A percentile compares a stretch with the other conserved stretches of the same genome.
Evolutionary conservation across 2,797 vertebrate species (phyloP).

Genomic region (Pseudochirops corinnae): DNA sequence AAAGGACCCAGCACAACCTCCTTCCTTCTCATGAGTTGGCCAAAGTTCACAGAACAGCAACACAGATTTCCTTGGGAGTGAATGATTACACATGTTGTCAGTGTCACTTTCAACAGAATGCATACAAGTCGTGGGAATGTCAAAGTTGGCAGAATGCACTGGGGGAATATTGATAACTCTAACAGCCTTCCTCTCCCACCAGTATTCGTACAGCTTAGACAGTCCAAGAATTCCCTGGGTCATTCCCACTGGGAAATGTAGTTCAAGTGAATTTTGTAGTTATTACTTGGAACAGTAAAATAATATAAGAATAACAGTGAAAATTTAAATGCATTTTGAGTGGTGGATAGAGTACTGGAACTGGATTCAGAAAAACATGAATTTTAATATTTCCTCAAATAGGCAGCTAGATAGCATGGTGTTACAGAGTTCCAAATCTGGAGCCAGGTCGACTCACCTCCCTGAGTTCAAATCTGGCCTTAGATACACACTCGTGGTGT

Average conservation of each 20-base stretch:
- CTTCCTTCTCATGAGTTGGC: constrained; percentile 61
- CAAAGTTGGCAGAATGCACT: constrained; percentile 65
- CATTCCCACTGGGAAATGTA: neutral
- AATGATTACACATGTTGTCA: constrained; percentile 78
- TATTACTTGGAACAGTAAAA: neutral
- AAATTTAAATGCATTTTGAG: neutral
- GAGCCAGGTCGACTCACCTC: neutral
- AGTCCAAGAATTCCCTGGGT: constrained; percentile 54
- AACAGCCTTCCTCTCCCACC: constrained; percentile 50
- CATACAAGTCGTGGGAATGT: constrained; percentile 81
- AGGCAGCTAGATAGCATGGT: neutral
- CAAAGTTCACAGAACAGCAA: constrained; percentile 70
- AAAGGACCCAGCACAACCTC: constrained; percentile 61
- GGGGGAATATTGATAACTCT: constrained; percentile 58
- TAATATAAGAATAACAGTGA: neutral
- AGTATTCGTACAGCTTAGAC: constrained; percentile 5
- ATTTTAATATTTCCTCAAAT: neutral
- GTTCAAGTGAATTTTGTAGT: constrained; percentile 37
- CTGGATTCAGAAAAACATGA: neutral
- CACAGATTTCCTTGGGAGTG: constrained; percentile 63
- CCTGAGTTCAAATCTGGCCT: neutral
- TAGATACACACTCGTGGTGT: neutral
- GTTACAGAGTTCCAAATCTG: neutral
- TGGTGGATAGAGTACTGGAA: neutral
- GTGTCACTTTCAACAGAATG: constrained; percentile 70